Conservation (phyloP, 2,113 vertebrate species). For the Ellobius talpinus region DNA sequence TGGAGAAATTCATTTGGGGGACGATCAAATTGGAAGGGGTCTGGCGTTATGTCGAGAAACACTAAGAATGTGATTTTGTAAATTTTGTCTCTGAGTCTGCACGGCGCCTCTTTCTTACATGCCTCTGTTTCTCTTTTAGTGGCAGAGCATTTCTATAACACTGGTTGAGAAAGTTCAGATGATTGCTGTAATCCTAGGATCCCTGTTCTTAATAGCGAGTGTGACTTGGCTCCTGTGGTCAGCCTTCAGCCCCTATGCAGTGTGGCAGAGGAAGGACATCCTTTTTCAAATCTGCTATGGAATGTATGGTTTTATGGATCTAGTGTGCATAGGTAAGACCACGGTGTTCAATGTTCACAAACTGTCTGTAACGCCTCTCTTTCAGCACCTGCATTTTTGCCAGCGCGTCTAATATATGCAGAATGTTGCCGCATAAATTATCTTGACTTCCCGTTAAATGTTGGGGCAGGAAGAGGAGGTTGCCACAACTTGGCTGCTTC, state of each 20-base stretch:
- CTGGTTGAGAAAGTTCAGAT: conserved; percentile 99
- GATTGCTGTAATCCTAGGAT: conserved; percentile 96
- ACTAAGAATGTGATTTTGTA: conserved; percentile 76
- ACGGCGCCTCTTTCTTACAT: conserved; percentile 84
- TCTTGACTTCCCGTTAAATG: background rate
- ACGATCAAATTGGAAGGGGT: conserved; percentile 50
- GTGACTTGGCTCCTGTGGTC: conserved; percentile 98
- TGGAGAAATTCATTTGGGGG: conserved; percentile 42
- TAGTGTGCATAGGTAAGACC: conserved; percentile 96
- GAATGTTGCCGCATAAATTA: background rate
- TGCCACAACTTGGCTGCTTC: background rate
- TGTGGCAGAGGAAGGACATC: conserved; percentile 96
- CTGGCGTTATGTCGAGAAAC: conserved; percentile 71
- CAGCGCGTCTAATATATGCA: background rate
- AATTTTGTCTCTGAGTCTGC: conserved; percentile 28
- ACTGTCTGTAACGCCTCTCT: conserved; percentile 76
- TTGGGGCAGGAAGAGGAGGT: background rate
- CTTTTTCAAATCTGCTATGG: conserved; percentile 98
- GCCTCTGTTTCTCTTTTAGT: conserved; percentile 91
- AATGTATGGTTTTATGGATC: conserved; percentile 99
- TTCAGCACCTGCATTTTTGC: conserved; percentile 68
- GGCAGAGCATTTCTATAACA: conserved; percentile 97
- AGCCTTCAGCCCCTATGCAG: conserved; percentile 94
- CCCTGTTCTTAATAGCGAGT: conserved; percentile 96
- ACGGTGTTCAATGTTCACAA: conserved; percentile 75